These are phyloP conservation scores for Diaperis boleti DNA, from an alignment of 2,888 invertebrate genomes.

Conservation along the genomic window DNA sequence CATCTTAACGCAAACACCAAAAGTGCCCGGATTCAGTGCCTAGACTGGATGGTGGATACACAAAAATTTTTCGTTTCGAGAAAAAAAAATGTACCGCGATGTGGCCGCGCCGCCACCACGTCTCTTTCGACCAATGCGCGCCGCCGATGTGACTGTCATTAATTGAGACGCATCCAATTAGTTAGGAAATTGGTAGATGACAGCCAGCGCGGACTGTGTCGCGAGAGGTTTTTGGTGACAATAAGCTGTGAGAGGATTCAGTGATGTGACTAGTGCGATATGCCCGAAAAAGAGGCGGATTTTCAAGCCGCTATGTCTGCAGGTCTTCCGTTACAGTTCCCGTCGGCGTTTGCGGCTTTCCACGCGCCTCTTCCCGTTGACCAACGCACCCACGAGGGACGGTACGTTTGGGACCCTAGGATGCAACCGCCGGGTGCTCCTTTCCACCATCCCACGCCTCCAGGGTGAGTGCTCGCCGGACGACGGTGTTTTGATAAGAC, in stretches of 20 bases:
- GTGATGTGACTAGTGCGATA: slow-evolving; percentile 51
- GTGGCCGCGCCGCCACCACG: background rate
- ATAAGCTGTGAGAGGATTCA: slow-evolving; percentile 31
- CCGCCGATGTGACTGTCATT: slow-evolving; percentile 10
- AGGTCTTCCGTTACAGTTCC: slow-evolving; percentile 65
- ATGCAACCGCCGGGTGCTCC: slow-evolving; percentile 62
- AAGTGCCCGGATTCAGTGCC: slow-evolving; percentile 29
- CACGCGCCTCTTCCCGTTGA: slow-evolving; percentile 73
- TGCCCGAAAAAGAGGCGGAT: slow-evolving; percentile 66
- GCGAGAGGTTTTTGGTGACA: slow-evolving; percentile 29
- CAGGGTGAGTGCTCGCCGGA: slow-evolving; percentile 54
- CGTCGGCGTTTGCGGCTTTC: slow-evolving; percentile 69
- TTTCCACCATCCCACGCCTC: slow-evolving; percentile 60
- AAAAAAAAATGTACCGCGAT: background rate
- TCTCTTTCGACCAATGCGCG: background rate
- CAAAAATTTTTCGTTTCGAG: background rate
- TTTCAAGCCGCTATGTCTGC: slow-evolving; percentile 65
- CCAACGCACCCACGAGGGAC: slow-evolving; percentile 68
- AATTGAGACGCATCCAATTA: slow-evolving; percentile 35
- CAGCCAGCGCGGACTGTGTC: slow-evolving; percentile 15
- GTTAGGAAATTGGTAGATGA: slow-evolving; percentile 21
- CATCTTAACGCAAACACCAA: slow-evolving; percentile 22
- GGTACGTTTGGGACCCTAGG: slow-evolving; percentile 65
- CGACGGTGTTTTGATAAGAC: background rate
- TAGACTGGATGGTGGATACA: slow-evolving; percentile 24